Evolutionary conservation across 2,797 vertebrate species (phyloP).

Genomic region (Onychomys leucogaster): DNA sequence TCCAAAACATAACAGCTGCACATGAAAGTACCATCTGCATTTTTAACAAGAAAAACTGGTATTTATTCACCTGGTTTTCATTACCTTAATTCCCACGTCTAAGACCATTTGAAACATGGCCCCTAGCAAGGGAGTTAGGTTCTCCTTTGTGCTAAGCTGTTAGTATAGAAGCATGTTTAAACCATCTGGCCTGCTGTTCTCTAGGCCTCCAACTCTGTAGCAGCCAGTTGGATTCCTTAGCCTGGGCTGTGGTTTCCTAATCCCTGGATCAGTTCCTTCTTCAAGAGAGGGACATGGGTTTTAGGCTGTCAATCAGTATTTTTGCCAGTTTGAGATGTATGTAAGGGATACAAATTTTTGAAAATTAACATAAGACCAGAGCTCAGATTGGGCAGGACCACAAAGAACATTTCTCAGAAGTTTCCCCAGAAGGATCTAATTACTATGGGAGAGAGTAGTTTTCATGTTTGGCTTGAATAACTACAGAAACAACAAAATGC

Average conservation of each 20-base stretch:
- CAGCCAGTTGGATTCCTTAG: slow-evolving; percentile 83
- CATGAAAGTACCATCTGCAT: slow-evolving; percentile 77
- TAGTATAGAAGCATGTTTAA: slow-evolving; percentile 85
- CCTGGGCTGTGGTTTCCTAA: slow-evolving; percentile 84
- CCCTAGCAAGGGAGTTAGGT: slow-evolving; percentile 85
- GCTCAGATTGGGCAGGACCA: slow-evolving; percentile 75
- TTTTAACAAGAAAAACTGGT: slow-evolving; percentile 80
- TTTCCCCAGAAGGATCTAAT: slow-evolving; percentile 81
- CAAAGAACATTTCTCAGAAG: slow-evolving; percentile 71
- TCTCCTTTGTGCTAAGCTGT: slow-evolving; percentile 84
- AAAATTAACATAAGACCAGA: slow-evolving; percentile 77
- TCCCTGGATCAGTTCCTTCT: slow-evolving; percentile 84
- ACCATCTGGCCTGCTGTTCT: slow-evolving; percentile 86
- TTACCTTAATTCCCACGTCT: slow-evolving; percentile 86
- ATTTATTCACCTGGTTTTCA: slow-evolving; percentile 82
- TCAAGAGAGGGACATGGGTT: slow-evolving; percentile 78
- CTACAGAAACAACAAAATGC: slow-evolving; percentile 72
- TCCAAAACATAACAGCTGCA: slow-evolving; percentile 76
- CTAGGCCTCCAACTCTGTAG: slow-evolving; percentile 83
- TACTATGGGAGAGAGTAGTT: slow-evolving; percentile 75
- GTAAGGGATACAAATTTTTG: slow-evolving; percentile 68
- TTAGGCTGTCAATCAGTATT: slow-evolving; percentile 86
- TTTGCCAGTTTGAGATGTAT: slow-evolving; percentile 86
- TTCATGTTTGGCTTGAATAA: slow-evolving; percentile 80
- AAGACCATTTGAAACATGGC: slow-evolving; percentile 85